phyloP scores from a whole-genome alignment of 2,797 vertebrate genomes.

The Trematomus bernacchii region DNA sequence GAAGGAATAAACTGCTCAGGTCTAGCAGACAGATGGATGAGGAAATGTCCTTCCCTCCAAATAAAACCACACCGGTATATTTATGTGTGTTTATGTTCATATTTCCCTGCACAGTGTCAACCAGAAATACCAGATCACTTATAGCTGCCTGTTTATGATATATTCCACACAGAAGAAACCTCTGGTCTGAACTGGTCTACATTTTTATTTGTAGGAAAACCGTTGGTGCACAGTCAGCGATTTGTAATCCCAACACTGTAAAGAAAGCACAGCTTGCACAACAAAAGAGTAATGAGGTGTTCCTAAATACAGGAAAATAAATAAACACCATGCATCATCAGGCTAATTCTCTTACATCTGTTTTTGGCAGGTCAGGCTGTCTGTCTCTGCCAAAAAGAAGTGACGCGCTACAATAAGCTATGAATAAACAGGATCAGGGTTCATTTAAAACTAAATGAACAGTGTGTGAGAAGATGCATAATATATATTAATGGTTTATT shows the following conservation, averaged over 20 bases:
- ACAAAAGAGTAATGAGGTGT: conserved; percentile 37
- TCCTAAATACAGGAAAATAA: conserved; percentile 7
- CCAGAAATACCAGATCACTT: conserved; percentile 20
- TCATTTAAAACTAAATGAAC: too few species aligned
- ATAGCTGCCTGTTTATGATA: conserved; percentile 14
- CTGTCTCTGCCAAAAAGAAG: not conserved
- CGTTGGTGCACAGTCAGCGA: conserved; percentile 40
- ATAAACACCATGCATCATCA: conserved; percentile 11
- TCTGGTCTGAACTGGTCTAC: conserved; percentile 4
- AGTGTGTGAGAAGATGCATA: not conserved
- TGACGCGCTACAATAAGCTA: too few species aligned
- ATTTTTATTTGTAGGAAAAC: conserved; percentile 38
- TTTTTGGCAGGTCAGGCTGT: conserved; percentile 13
- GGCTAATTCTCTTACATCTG: conserved; percentile 8
- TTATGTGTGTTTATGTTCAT: conserved; percentile 26
- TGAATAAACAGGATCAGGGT: too few species aligned
- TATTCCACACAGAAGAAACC: conserved; percentile 31
- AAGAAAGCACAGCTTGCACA: conserved; percentile 37
- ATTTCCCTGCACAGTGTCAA: conserved; percentile 20
- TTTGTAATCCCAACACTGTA: conserved; percentile 39
- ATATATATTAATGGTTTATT: not conserved
- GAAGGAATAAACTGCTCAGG: conserved; percentile 34
- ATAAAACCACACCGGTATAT: conserved; percentile 37
- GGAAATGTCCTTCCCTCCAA: conserved; percentile 27
- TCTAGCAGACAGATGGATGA: conserved; percentile 35